A percentile compares a stretch with the other conserved stretches of the same genome.
phyloP scores from a whole-genome alignment of 2,113 vertebrate species.

The Pterocles burchelli region DNA sequence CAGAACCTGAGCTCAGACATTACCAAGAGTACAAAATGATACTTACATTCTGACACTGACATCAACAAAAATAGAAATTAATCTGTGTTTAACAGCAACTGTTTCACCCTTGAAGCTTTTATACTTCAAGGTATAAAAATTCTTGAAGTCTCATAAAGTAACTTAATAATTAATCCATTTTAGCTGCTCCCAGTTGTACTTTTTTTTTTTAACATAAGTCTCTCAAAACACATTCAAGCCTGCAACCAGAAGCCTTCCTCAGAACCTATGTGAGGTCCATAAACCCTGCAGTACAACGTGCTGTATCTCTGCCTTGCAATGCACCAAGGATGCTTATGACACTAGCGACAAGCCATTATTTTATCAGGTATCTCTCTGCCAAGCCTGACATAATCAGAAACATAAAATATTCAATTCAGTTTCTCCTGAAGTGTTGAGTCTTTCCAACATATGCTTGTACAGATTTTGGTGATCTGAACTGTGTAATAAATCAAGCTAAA shows the following conservation, averaged over 20 bases:
- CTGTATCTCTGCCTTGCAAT: neutral
- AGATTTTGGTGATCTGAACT: neutral
- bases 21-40: neutral
- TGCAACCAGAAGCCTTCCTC: neutral
- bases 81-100: neutral
- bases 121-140: neutral
- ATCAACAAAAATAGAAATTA: neutral
- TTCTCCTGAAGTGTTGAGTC: neutral
- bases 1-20: neutral
- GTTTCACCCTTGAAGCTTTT: neutral
- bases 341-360: neutral
- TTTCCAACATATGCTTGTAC: neutral
- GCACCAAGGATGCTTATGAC: neutral
- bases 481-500: neutral
- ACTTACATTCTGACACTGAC: neutral
- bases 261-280: neutral
- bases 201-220: neutral
- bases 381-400: neutral
- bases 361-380: neutral
- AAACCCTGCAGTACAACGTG: neutral
- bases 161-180: constrained; percentile 1
- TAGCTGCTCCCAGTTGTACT: neutral
- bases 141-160: neutral
- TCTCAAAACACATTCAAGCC: neutral
- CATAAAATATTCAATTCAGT: neutral